Conservation (phyloP, 35 echinoderm and acorn worm genomes). For the Amphiura filiformis region DNA sequence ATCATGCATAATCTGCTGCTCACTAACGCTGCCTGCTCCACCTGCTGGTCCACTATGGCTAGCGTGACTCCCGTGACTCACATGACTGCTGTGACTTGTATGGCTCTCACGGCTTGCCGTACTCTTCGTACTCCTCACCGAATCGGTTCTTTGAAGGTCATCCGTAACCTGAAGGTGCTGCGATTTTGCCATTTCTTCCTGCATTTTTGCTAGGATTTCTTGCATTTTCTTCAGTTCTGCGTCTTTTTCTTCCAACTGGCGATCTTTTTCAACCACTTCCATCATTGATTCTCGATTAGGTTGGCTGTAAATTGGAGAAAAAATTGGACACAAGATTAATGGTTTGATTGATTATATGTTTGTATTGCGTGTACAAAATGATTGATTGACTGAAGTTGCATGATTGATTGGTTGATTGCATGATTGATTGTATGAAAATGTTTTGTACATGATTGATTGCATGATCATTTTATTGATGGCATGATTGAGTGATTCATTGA, state of each 20-base stretch:
- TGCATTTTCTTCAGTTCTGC: slow-evolving; percentile 91
- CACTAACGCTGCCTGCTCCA: neutral
- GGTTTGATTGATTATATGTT: neutral
- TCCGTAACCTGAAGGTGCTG: neutral
- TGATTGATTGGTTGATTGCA: neutral
- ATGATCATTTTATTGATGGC: no score
- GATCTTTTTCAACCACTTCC: slow-evolving; percentile 70
- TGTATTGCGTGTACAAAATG: neutral
- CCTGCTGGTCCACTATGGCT: neutral
- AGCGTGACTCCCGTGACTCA: neutral
- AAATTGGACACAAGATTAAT: slow-evolving; percentile 2
- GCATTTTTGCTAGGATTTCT: slow-evolving; percentile 87
- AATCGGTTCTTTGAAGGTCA: neutral
- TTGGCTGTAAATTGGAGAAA: no score
- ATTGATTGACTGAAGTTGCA: neutral
- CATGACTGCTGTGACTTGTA: neutral
- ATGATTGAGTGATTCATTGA: no score
- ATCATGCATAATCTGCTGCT: neutral
- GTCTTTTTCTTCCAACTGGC: slow-evolving; percentile 81
- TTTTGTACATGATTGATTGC: no score
- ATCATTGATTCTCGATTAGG: slow-evolving; percentile 24
- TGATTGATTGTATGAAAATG: no score
- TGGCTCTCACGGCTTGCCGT: neutral
- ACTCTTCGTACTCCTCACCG: neutral
- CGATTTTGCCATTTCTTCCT: slow-evolving; percentile 70